These are phyloP conservation scores for Harpalus rufipes DNA, from an alignment of 2,888 invertebrate genomes.

Conservation along the genomic window DNA sequence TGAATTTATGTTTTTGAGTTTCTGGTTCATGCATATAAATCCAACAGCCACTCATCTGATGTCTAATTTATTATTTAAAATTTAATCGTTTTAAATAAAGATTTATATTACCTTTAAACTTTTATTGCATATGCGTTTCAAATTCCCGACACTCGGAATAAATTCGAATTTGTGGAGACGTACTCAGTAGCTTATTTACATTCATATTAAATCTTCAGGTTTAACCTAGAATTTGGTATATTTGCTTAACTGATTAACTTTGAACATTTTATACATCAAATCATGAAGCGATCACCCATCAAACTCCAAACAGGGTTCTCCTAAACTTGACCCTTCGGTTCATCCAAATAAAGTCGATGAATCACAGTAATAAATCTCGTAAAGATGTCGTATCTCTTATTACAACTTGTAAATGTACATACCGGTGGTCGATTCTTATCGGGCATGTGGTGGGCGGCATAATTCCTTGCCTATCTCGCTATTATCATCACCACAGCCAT, in stretches of 20 bases:
- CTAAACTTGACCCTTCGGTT: too few species aligned
- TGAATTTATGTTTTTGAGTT: constrained; percentile 56
- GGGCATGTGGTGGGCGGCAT: neutral
- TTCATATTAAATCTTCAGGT: too few species aligned
- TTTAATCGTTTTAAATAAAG: constrained; percentile 48
- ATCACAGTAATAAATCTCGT: too few species aligned
- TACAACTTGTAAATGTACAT: neutral
- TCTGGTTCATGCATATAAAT: constrained; percentile 53
- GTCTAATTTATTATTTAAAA: constrained; percentile 58
- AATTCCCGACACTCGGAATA: neutral
- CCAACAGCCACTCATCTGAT: neutral
- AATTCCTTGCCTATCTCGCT: constrained; percentile 37
- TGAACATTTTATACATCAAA: too few species aligned
- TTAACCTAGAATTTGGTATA: too few species aligned
- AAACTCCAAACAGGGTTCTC: too few species aligned
- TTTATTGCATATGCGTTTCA: constrained; percentile 38
- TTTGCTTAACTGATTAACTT: too few species aligned
- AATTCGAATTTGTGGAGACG: neutral
- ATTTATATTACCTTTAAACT: constrained; percentile 40
- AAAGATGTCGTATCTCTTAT: too few species aligned
- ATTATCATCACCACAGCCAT: constrained; percentile 28
- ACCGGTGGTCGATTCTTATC: neutral
- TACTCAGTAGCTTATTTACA: neutral
- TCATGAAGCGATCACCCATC: too few species aligned
- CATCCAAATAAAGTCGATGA: too few species aligned